Base-by-base conservation (phyloP, 2,797 vertebrate genomes). In the Scarus forsteni region DNA sequence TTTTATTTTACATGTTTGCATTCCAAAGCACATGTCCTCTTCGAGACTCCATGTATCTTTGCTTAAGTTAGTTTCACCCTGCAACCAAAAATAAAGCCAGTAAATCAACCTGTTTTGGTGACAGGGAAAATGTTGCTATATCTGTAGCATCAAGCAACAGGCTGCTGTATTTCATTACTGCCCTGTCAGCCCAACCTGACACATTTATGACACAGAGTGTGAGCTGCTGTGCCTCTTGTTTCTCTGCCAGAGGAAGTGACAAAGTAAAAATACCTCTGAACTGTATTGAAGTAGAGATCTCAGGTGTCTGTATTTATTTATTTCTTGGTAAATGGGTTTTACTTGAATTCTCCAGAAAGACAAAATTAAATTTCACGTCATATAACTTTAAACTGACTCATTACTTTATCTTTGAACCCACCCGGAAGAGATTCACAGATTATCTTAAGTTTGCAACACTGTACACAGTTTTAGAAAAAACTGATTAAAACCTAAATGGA, bases 61-160 rank as follows among this genome's bases (percentile, higher is more conserved):
- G 61, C 75, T 79, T 19, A 46, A n/a, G 55, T 49, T 48, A 36
- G 59, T 65, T 75, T 55, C 65, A 35, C 44, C 72, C 74, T 12
- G 44, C 34, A 1, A 62, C 84, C 79, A 66, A 85, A 89, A 89
- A 90, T 90, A 89, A 81, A 79, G 81, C 62, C 85, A 54, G 78
- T 88, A 86, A 79, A 90, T 90, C 83, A 89, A 49, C 46, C 62
- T 79, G 60, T 87, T 89, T 90, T 79, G 69, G 77, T 86, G 86
- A 85, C 89, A 85, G 77, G 71, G 79, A 82, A 86, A 83, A 85
- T 79, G 77, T 73, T 78, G 79, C 90, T 93, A 93, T 92, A 90
- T 68, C 76, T 87, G 87, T 76, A 73, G 57, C 76, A 52, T 68
- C 75, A 71, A 80, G 76, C 82, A 62, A 15, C 67, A 38, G 80